Evolutionary conservation across 2,797 vertebrate species (phyloP), one percentile per base, ranked within the genome.

Genomic region (Sciurus vulgaris): DNA sequence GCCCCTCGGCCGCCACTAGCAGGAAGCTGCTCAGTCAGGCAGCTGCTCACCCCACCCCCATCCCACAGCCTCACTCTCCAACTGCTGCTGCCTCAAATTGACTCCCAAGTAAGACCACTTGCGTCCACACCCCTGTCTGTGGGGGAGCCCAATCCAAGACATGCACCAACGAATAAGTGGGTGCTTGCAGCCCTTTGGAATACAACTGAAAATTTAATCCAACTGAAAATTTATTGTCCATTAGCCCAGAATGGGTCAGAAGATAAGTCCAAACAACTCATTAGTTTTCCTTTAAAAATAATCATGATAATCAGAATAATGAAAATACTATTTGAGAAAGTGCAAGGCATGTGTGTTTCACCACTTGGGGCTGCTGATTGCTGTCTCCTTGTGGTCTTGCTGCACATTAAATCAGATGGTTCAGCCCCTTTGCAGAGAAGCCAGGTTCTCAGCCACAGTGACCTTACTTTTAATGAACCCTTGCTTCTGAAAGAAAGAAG

Each of bases 221-320:
- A 61, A 78, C 70, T 63, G 49, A 41, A 92, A 96, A 88, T 41
- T 47, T 49, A 86, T 91, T 70, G 18, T 38, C 85, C 49, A 30
- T 93, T 90, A 91, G 51, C 67, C n/a, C 70, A 5, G 79, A 92
- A 49, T 33, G 77, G 96, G 77, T 38, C 92, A 81, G 67, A 33
- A 77, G 38, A 56, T 17, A 85, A 73, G 35, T 56, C 90, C 69
- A 44, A 95, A 90, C 81, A 81, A 95, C 49, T 88, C 93, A 72
- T 74, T 70, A 63, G 88, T 17, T 74, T 91, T 92, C 70, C 94
- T 96, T 94, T 63, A 74, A 95, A 97, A 93, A 69, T 84, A 92
- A 82, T 82, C 72, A 63, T 84, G 69, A 86, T 91, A 86, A 94
- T 65, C 77, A 92, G 8, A 51, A 59, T 91, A 73, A 70, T 79